Conservation (phyloP, 2,888 invertebrate species). For the Fissipunctia ypsillon region DNA sequence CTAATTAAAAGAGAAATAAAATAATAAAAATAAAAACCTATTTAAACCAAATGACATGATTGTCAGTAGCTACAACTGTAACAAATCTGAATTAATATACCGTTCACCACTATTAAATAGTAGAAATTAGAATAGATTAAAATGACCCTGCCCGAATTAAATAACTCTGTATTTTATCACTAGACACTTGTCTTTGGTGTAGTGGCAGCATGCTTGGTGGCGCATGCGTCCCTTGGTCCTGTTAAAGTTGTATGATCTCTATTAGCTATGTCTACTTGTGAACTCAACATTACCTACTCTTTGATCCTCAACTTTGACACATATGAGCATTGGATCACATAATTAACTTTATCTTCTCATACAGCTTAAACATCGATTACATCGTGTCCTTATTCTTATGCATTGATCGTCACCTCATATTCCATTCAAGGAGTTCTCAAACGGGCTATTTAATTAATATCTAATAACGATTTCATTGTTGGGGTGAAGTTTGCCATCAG, state of each 20-base stretch:
- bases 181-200: not conserved
- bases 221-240: not conserved
- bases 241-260: not conserved
- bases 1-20: no score
- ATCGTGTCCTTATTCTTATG: not conserved
- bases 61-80: no score
- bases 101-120: no score
- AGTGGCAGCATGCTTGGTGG: not conserved
- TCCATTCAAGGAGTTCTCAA: conserved; percentile 8
- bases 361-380: not conserved
- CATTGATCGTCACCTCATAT: not conserved
- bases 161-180: not conserved
- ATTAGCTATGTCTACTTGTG: not conserved
- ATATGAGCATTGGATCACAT: not conserved
- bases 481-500: conserved; percentile 32
- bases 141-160: not conserved
- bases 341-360: not conserved
- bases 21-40: no score
- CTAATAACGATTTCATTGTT: conserved; percentile 37
- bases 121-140: no score
- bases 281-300: not conserved
- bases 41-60: no score
- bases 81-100: no score
- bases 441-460: conserved; percentile 32
- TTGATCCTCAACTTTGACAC: not conserved